Base-by-base conservation (phyloP, 2,113 vertebrate genomes). In the Passer montanus region DNA sequence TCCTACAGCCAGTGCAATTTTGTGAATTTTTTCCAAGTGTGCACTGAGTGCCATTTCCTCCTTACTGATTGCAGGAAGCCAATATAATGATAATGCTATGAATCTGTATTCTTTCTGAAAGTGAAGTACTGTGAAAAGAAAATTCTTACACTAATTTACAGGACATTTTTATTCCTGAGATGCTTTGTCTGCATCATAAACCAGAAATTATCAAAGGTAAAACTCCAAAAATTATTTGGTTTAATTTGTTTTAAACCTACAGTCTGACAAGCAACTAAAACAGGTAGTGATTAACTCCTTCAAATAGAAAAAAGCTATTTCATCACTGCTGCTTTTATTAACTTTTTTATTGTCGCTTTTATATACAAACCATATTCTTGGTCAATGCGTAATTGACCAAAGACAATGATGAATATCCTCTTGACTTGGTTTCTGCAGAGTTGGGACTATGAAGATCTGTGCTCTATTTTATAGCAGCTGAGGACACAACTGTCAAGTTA, bases 41-140 rank as follows among this genome's bases (percentile, higher is more conserved):
- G 44, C 80, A 91, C 23, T 96, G 96, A 97, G 94, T 96, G 94
- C 90, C 86, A 95, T 89, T 97, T 97, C 95, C 96, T 96, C 94
- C 94, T 83, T 73, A 67, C 70, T 81, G 93, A 73, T 85, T 95
- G 24, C 56, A 83, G 94, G 94, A 97, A 95, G 81, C 86, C 79
- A 33, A 23, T 89, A 80, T 87, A 95, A 87, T 81, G 83, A 75
- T 95, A 94, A 94, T 90, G 72, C 87, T 81, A 67, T 80, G 79
- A 96, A 96, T 94, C 85, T 87, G 26, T 87, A 89, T 78, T 85
- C 63, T 79, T 86, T 85, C 39, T 90, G 59, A 68, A 93, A 83
- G 24, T 80, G 46, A 89, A 47, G 27, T 62, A 49, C 39, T 68
- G 39, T 64, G 37, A 73, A 77, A 69, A 90, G 16, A 64, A 82